Conservation (phyloP, 2,113 vertebrate genomes). For the Corythornis vintsioides region DNA sequence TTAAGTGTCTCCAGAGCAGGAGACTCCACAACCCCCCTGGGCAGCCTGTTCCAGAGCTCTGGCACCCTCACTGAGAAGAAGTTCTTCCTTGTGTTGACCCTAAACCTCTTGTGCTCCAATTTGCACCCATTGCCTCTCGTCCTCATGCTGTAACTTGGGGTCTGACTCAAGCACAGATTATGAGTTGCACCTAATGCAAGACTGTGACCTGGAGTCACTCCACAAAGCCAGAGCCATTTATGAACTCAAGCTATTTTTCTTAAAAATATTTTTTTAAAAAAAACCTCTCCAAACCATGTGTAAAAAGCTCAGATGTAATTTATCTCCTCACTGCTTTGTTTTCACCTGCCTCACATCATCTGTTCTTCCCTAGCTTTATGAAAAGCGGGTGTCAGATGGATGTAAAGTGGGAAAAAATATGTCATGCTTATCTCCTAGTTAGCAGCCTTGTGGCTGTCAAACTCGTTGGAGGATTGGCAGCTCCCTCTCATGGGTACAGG, state of each 20-base stretch:
- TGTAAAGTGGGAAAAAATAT: background rate
- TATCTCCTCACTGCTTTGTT: background rate
- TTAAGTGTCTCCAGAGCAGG: too few relatives aligned
- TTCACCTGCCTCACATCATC: background rate
- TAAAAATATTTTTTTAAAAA: background rate
- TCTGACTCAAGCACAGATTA: background rate
- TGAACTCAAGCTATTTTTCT: background rate
- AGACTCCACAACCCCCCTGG: too few relatives aligned
- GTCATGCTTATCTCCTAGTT: background rate
- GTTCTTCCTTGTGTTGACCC: too few relatives aligned
- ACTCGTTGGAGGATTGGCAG: background rate
- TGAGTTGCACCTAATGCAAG: background rate
- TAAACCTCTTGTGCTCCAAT: too few relatives aligned
- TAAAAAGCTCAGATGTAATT: background rate
- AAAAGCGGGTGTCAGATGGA: background rate
- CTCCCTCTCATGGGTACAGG: conserved; percentile 53
- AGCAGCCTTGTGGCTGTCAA: background rate
- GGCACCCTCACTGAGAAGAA: too few relatives aligned
- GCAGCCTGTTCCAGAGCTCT: too few relatives aligned
- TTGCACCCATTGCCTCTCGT: too few relatives aligned
- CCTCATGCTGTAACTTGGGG: background rate
- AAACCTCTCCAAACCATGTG: background rate
- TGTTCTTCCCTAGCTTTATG: background rate
- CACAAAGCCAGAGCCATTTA: background rate
- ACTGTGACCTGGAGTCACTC: background rate